phyloP scores from a whole-genome alignment of 2,113 vertebrate species.

The Poecilia latipinna region DNA sequence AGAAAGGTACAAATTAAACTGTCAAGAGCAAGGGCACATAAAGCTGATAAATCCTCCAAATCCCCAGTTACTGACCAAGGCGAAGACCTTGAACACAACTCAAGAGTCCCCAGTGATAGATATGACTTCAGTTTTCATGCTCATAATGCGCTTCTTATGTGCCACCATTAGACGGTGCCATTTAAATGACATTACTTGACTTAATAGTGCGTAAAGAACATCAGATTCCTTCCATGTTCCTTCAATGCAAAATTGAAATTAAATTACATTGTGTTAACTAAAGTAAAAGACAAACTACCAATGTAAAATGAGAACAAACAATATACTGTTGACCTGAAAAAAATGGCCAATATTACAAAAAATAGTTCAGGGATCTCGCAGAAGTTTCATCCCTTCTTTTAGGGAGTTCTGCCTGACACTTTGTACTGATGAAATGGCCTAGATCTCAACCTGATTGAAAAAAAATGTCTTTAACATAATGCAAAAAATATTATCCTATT shows the following conservation, averaged over 20 bases:
- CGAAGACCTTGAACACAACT: not conserved
- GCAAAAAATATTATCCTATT: constrained; percentile 5
- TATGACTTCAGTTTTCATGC: not conserved
- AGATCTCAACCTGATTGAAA: too few species aligned
- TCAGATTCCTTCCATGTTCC: not conserved
- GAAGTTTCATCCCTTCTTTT: too few species aligned
- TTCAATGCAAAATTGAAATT: not conserved
- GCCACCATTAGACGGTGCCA: not conserved
- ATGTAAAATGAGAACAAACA: too few species aligned
- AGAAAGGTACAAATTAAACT: constrained; percentile 11
- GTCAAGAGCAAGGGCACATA: not conserved
- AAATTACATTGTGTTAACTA: not conserved
- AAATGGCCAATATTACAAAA: too few species aligned
- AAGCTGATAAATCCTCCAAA: constrained; percentile 18
- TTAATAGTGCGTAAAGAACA: not conserved
- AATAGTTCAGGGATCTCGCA: too few species aligned
- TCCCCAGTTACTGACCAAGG: not conserved
- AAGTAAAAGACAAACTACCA: not conserved
- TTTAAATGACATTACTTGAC: not conserved
- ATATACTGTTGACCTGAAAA: too few species aligned
- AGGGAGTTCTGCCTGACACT: too few species aligned
- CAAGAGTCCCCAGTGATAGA: not conserved
- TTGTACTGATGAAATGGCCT: too few species aligned
- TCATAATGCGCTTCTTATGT: not conserved
- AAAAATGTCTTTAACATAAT: too few species aligned